Evolutionary conservation across 2,113 vertebrate species (phyloP), one percentile per base, ranked within the genome.

Genomic region (Variabilichromis moorii): DNA sequence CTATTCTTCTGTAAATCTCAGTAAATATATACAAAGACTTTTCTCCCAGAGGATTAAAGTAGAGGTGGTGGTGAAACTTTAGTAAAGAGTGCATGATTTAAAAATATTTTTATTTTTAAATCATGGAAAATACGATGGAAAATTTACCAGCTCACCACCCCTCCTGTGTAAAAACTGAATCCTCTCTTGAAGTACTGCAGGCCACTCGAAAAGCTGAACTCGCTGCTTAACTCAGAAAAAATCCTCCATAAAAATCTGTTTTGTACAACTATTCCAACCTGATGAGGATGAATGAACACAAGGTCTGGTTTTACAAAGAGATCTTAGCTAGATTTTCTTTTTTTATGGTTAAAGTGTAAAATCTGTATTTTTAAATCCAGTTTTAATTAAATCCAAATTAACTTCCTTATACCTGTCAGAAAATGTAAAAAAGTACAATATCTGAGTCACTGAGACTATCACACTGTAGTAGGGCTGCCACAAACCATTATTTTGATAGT

Each of bases 21-120:
- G 87, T 83, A 90, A 85, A 90, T 93, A 95, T 93, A 35, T 93
- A 93, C 81, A 93, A 84, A 89, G 40, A 53, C 51, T 86, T 90
- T 28, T 45, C 40, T 47, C 17, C 12, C 40, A 19, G 53, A 50
- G 51, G 31, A 40, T 42, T 47, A 14, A 26, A 24, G 16, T 8
- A 31, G 40, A 11, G 47, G 21, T n/a, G 33, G 33, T 0, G 55
- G 80, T 12, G n/a, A 40, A 42, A 57, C 51, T 19, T 33, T 1
- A 63, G 10, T 7, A 9, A 24, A 50, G 16, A 19, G 71, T 4
- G 17, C 10, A 11, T 12, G 9, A 28, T 47, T 76, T 50, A 50
- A 76, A 76, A 76, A 76, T 8, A 11, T 0, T 0, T 2, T 11
- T 76, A 40, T 55, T 82, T 21, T 51, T 19, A 11, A 50, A 73